These are phyloP conservation scores for Drosophila sucinea DNA, from an alignment of 1,140 invertebrate species.

Conservation along the genomic window DNA sequence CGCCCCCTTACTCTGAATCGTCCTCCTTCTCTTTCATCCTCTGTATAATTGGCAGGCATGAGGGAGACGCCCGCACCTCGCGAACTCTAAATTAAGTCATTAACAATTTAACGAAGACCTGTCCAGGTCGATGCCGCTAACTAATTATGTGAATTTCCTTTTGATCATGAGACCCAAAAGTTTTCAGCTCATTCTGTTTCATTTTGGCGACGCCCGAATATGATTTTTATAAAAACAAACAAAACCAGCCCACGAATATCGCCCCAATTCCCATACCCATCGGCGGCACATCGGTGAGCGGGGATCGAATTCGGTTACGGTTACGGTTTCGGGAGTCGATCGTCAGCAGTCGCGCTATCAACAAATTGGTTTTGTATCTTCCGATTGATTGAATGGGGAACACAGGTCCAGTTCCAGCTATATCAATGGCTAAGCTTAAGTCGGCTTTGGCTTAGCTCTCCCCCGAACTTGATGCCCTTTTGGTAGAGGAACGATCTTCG, in stretches of 20 bases:
- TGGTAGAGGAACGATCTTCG: slow-evolving; percentile 69
- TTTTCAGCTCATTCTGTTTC: background rate
- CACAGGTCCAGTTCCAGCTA: slow-evolving; percentile 35
- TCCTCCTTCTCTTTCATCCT: background rate
- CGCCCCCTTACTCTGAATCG: background rate
- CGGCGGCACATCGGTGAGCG: background rate
- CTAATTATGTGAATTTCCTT: slow-evolving; percentile 82
- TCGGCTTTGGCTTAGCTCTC: slow-evolving; percentile 41
- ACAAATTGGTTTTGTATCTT: slow-evolving; percentile 79
- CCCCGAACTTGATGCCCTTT: slow-evolving; percentile 22
- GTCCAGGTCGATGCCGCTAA: slow-evolving; percentile 51
- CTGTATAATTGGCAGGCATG: slow-evolving; percentile 59
- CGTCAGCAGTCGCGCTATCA: slow-evolving; percentile 68
- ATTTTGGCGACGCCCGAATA: slow-evolving; percentile 60
- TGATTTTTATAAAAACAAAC: slow-evolving; percentile 76
- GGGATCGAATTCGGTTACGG: background rate
- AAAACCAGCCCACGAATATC: slow-evolving; percentile 59
- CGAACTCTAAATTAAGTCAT: slow-evolving; percentile 79
- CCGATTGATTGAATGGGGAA: slow-evolving; percentile 68
- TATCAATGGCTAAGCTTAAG: slow-evolving; percentile 51
- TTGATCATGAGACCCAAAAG: slow-evolving; percentile 51
- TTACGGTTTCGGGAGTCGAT: slow-evolving; percentile 49
- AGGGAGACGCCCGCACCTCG: slow-evolving; percentile 59
- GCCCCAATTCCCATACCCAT: slow-evolving; percentile 56
- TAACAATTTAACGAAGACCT: slow-evolving; percentile 77